Evolutionary conservation across 2,888 invertebrate genomes (phyloP).

Genomic region (Nomada ruficornis): DNA sequence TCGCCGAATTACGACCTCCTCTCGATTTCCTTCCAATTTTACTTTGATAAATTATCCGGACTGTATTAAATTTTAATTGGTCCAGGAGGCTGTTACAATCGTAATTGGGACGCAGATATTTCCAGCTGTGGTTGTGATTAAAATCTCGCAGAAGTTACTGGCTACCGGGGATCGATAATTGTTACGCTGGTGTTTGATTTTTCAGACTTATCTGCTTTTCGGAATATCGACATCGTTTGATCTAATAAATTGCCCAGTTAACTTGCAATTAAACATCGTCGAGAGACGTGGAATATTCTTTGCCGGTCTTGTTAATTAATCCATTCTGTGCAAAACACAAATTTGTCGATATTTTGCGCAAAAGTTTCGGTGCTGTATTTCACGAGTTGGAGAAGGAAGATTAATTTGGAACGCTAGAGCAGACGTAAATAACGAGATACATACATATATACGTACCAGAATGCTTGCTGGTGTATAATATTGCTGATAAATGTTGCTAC

Average conservation of each 20-base stretch:
- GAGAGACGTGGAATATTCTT: not conserved
- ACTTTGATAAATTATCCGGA: slow-evolving; percentile 47
- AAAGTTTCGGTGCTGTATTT: not conserved
- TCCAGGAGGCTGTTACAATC: slow-evolving; percentile 39
- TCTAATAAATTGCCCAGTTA: too few species aligned
- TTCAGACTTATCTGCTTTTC: too few species aligned
- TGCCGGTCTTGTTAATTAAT: not conserved
- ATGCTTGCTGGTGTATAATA: not conserved
- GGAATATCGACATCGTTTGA: too few species aligned
- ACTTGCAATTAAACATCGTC: not conserved
- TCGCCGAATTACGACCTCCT: slow-evolving; percentile 45
- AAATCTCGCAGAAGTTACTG: not conserved
- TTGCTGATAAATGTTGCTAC: slow-evolving; percentile 20
- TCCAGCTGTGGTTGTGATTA: slow-evolving; percentile 1
- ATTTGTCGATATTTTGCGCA: not conserved
- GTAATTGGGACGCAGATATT: slow-evolving; percentile 31
- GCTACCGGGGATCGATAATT: slow-evolving; percentile 1
- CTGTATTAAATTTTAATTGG: slow-evolving; percentile 46
- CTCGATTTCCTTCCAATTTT: slow-evolving; percentile 58
- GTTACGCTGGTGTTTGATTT: not conserved
- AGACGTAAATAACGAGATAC: slow-evolving; percentile 10
- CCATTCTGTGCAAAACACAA: too few species aligned
- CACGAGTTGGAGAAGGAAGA: not conserved
- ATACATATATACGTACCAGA: slow-evolving; percentile 7
- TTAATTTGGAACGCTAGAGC: slow-evolving; percentile 15